Base-by-base conservation (phyloP, 2,888 invertebrate genomes). In the Nipponacmea schrenckii region DNA sequence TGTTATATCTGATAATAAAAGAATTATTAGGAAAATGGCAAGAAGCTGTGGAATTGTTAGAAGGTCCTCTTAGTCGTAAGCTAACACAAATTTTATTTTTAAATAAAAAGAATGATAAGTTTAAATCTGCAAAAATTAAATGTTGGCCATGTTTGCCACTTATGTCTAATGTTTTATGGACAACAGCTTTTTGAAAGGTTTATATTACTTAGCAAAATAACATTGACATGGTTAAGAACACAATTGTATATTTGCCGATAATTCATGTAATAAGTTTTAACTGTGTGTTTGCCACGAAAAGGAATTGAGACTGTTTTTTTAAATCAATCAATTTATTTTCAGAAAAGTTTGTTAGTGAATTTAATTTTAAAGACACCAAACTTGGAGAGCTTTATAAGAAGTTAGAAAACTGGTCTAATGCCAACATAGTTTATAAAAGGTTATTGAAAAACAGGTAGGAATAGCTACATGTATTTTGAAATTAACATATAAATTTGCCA, bases 1-100 rank as follows among this genome's bases (percentile, higher is more conserved):
- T 95, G 72, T 91, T 98, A 63, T 97, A 96, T 89, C 91, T 97
- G 71, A 94, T 96, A 91, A 94, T 98, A 75, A 90, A 96, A 65
- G 93, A 96, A 83, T 84, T 88, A 68, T 86, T 90, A 88, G 92
- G 92, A 48, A 97, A 96, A 88, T 93, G 93, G 90, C 92, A 93
- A 79, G 95, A 95, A 83, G 94, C 96, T 15, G 89, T 96, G 62
- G 92, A 93, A 70, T 93, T 97, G 72, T 90, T 97, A n/a, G 93
- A 94, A 74, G 93, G 95, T 0, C 93, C 94, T 0, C 89, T 96
- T 0, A 94, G 93, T 79, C 85, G 87, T 87, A 74, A 74, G 76
- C 68, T 20, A 24, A 56, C 20, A 56, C 24, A 39, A 39, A 7
- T 39, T 39, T 5, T 39, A 39, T 31, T 31, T 3, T 31, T 31